Conservation (phyloP, 2,888 invertebrate species). For the Keiferia lycopersicella region DNA sequence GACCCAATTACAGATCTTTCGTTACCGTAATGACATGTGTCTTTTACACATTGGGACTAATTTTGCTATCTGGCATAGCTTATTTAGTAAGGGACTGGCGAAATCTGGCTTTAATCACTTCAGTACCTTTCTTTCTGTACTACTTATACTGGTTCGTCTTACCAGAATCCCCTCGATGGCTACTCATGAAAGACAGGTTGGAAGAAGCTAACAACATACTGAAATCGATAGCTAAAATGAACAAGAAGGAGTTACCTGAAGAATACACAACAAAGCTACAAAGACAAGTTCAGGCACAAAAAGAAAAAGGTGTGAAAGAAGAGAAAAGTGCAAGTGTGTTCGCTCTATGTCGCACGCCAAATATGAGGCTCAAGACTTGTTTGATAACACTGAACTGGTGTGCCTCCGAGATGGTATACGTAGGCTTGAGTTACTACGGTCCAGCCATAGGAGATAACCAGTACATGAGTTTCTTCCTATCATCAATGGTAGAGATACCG, state of each 20-base stretch:
- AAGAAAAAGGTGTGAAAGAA: slow-evolving; percentile 74
- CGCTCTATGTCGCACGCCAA: slow-evolving; percentile 89
- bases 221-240: slow-evolving; percentile 88
- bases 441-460: slow-evolving; percentile 93
- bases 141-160: slow-evolving; percentile 92
- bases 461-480: slow-evolving; percentile 93
- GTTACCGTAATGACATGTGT: slow-evolving; percentile 96
- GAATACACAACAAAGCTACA: slow-evolving; percentile 87
- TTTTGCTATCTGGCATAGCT: slow-evolving; percentile 91
- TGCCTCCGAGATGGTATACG: slow-evolving; percentile 95
- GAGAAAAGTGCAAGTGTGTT: slow-evolving; percentile 77
- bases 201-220: slow-evolving; percentile 91
- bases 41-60: slow-evolving; percentile 93
- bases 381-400: slow-evolving; percentile 95
- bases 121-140: slow-evolving; percentile 91
- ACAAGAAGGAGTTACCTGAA: slow-evolving; percentile 87
- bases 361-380: slow-evolving; percentile 93
- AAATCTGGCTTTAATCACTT: slow-evolving; percentile 88
- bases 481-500: slow-evolving; percentile 93
- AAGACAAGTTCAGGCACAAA: slow-evolving; percentile 85
- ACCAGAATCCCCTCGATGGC: slow-evolving; percentile 96
- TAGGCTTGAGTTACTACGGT: slow-evolving; percentile 95
- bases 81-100: slow-evolving; percentile 93
- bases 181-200: slow-evolving; percentile 90
- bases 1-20: slow-evolving; percentile 94